phyloP scores from a whole-genome alignment of 2,888 invertebrate species.

The Acanthosepion lycidas region DNA sequence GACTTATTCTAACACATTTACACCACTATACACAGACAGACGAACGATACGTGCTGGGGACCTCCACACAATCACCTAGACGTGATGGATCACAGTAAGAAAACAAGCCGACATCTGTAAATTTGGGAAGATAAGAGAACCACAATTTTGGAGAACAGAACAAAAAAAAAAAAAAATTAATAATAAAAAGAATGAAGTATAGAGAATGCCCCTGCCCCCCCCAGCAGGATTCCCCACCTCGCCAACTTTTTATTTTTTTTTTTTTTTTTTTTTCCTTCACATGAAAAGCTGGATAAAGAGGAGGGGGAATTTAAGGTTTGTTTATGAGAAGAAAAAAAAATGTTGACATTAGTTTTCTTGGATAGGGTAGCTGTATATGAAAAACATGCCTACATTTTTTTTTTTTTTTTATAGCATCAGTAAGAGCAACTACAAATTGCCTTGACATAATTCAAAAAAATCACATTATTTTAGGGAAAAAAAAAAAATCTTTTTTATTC shows the following conservation, averaged over 20 bases:
- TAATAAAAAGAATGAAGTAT: neutral
- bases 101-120: conserved; percentile 22
- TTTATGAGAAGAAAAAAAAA: neutral
- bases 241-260: neutral
- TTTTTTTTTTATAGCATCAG: neutral
- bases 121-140: conserved; percentile 33
- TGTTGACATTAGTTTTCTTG: neutral
- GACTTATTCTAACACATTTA: neutral
- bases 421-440: neutral
- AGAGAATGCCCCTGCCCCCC: neutral
- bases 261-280: neutral
- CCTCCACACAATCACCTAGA: conserved; percentile 33
- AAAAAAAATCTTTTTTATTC: neutral
- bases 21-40: conserved; percentile 4
- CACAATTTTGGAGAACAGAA: neutral
- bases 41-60: neutral
- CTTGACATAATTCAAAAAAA: neutral
- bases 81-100: conserved; percentile 8
- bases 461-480: neutral
- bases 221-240: neutral
- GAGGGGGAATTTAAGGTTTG: neutral
- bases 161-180: no score
- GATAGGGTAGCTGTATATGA: neutral
- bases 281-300: neutral
- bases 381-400: neutral